These are phyloP conservation scores for Meandrina meandrites DNA, from an alignment of 92 coral and sea anemone genomes.

Conservation along the genomic window DNA sequence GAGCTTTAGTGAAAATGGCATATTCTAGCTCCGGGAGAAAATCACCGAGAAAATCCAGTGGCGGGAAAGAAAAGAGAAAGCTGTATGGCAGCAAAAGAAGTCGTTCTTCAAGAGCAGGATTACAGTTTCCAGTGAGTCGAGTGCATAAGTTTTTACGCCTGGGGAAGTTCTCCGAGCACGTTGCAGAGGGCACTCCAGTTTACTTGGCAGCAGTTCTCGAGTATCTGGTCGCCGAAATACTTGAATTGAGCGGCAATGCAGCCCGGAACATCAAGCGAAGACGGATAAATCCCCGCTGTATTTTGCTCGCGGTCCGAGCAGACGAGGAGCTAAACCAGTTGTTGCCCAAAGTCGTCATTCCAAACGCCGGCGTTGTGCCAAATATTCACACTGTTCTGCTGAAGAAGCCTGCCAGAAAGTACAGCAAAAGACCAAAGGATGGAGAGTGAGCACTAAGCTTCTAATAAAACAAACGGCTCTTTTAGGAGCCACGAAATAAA, in stretches of 20 bases:
- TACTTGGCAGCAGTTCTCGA: constrained; percentile 78
- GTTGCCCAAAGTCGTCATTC: constrained; percentile 59
- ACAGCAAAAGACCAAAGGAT: neutral
- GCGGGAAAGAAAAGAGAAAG: neutral
- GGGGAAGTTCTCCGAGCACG: constrained; percentile 55
- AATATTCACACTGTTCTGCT: constrained; percentile 66
- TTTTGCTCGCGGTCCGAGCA: constrained; percentile 61
- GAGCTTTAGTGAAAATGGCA: neutral
- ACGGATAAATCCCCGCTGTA: constrained; percentile 63
- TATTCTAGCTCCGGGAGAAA: neutral
- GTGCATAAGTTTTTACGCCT: constrained; percentile 54
- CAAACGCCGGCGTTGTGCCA: constrained; percentile 69
- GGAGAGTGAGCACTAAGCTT: neutral
- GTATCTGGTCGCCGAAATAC: constrained; percentile 69
- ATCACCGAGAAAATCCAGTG: neutral
- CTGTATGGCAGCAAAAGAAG: neutral
- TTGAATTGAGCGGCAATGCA: constrained; percentile 73
- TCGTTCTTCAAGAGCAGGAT: constrained; percentile 55
- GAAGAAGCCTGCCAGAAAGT: constrained; percentile 21
- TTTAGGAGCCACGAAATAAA: constrained; percentile 6
- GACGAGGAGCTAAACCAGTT: constrained; percentile 62
- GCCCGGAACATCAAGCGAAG: constrained; percentile 68
- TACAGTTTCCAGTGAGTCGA: constrained; percentile 78
- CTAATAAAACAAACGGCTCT: neutral
- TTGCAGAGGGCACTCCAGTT: constrained; percentile 74